phyloP scores from a whole-genome alignment of 1,140 invertebrate species.

The Sminthurinus signatus region DNA sequence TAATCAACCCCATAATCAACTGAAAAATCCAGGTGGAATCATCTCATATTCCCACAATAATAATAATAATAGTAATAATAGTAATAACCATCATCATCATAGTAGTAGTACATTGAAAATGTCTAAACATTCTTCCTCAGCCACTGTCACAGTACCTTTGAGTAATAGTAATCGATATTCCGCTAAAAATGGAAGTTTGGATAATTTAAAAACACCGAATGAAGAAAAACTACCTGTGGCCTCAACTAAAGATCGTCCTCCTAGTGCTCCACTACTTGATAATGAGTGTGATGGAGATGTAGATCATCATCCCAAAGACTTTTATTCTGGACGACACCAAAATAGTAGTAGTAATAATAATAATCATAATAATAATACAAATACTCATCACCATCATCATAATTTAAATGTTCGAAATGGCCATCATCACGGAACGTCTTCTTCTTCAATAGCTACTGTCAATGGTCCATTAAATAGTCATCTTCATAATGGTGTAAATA shows the following conservation, averaged over 20 bases:
- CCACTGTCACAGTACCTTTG: slow-evolving; percentile 1
- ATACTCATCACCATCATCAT: too few relatives aligned
- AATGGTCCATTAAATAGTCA: too few relatives aligned
- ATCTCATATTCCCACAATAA: slow-evolving; percentile 13
- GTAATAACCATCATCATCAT: too few relatives aligned
- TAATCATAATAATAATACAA: too few relatives aligned
- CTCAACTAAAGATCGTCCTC: slow-evolving; percentile 52
- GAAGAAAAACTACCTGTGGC: slow-evolving; percentile 37
- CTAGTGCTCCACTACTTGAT: slow-evolving; percentile 67
- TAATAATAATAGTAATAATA: too few relatives aligned
- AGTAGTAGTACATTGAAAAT: slow-evolving; percentile 23
- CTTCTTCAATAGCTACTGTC: too few relatives aligned
- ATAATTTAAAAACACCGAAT: slow-evolving; percentile 27
- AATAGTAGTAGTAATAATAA: not conserved
- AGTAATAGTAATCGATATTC: not conserved
- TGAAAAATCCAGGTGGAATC: slow-evolving; percentile 21
- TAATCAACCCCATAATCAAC: slow-evolving; percentile 25
- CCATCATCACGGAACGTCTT: too few relatives aligned
- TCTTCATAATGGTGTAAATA: too few relatives aligned
- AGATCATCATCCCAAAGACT: not conserved
- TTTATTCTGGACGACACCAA: not conserved
- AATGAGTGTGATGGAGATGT: slow-evolving; percentile 48
- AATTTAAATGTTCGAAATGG: not conserved
- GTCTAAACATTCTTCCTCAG: slow-evolving; percentile 22
- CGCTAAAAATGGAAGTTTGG: slow-evolving; percentile 30